phyloP scores from a whole-genome alignment of 64 coral and sea anemone genomes.

The Montipora sp. region DNA sequence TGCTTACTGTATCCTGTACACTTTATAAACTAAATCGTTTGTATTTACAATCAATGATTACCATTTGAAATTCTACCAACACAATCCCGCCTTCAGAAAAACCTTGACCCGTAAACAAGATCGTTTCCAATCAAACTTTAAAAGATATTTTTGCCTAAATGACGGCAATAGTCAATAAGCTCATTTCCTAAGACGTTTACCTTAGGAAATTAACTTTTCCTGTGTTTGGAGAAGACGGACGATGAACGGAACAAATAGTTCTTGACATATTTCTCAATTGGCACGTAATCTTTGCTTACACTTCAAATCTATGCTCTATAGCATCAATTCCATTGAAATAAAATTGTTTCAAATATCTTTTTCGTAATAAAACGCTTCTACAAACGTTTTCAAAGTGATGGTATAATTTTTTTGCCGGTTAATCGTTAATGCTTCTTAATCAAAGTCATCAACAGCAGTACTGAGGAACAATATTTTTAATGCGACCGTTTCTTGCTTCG shows the following conservation, averaged over 20 bases:
- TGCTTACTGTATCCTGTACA: neutral
- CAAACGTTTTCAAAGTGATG: too few species aligned
- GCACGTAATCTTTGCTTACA: neutral
- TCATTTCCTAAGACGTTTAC: neutral
- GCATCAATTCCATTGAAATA: too few species aligned
- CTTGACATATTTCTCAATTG: neutral
- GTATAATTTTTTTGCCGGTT: too few species aligned
- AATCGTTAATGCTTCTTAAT: too few species aligned
- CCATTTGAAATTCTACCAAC: neutral
- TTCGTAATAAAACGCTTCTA: too few species aligned
- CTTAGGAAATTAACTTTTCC: slow-evolving; percentile 7
- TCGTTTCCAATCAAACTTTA: neutral
- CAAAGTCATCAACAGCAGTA: too few species aligned
- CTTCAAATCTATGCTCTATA: neutral
- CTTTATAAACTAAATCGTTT: neutral
- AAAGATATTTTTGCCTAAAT: neutral
- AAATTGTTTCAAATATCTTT: too few species aligned
- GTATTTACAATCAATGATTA: neutral
- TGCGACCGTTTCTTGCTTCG: too few species aligned
- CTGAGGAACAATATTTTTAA: too few species aligned
- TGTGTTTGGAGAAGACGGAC: neutral
- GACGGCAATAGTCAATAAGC: slow-evolving; percentile 17
- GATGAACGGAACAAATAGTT: neutral
- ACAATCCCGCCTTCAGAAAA: neutral
- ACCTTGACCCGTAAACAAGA: neutral